Base-by-base conservation (phyloP, 2,113 vertebrate genomes). In the Rhizomys pruinosus region DNA sequence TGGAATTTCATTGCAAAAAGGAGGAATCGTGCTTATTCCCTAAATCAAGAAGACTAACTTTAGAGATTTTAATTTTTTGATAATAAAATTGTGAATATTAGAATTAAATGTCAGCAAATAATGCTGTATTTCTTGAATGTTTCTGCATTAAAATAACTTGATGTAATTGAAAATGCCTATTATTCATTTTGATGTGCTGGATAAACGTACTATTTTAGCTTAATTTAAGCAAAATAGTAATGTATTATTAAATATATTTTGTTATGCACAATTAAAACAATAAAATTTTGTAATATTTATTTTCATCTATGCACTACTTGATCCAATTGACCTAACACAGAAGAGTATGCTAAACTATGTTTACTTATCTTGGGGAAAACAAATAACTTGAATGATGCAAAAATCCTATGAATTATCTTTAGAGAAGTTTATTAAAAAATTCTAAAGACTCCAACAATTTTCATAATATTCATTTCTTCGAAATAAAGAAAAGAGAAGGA, bases 301-400 rank as follows among this genome's bases (percentile, higher is more conserved):
- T 94, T 87, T 87, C 64, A 92, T 87, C 16, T 82, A 63, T 39
- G 17, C 42, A 82, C 29, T 86, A 37, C 44, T 29, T 77, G 59
- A 91, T 69, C 19, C 12, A 85, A 57, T 86, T 81, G 91, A 72
- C 34, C 93, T 93, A 85, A 89, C 68, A 81, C 68, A 94, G 34
- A 25, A 82, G 27, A 94, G 93, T 73, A 85, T 61, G 19, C 68
- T 61, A 96, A 89, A 77, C 29, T 11, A 77, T 59, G 9, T 88
- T 80, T 88, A 85, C 2, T 76, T 85, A 34, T 85, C 34, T 88
- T 27, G 85, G 10, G 29, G 23, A 72, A 88, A 94, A 85, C 10
- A 88, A 87, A 92, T 71, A 47, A 72, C 6, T 68, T 29, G 34
- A 95, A 55, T 22, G 85, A 77, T 71, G 12, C 42, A 93, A 82